Base-by-base conservation (phyloP, 2,888 invertebrate species). In the Molorchus minor region DNA sequence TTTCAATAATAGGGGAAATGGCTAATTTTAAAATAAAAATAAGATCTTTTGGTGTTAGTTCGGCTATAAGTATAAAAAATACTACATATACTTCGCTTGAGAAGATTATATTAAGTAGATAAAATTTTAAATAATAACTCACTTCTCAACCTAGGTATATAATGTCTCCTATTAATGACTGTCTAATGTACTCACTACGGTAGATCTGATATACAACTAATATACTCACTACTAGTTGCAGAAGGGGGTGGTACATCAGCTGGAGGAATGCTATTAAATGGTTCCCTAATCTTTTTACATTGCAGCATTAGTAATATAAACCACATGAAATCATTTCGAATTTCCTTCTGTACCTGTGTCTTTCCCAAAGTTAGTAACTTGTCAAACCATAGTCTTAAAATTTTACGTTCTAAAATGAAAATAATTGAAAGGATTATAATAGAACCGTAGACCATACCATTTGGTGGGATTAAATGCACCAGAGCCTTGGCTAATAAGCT, bases 241-340 rank as follows among this genome's bases (percentile, higher is more conserved):
- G 71, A 2, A 82, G 67, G 1, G n/a, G 79, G 79, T 17, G 69
- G 69, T 33, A 82, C 65, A 13, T 75, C 72, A 12, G 67, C 62
- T 7, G 75, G 74, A 13, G 82, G 82, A 1, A 68, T 41, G 58
- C 65, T 67, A 54, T 76, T 78, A 61, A 82, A 82, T 0, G 81
- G 81, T 47, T 77, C 75, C 3, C 77, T 74, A 7, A 82, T 69
- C 64, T 76, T 77, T 47, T 80, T 80, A 44, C 75, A 78, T 71
- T 82, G 81, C 60, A 82, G 65, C 69, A 82, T 80, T 12, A 82
- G 67, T 13, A 82, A 69, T 51, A 83, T 72, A 52, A 82, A 80
- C 80, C 81, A 80, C 77, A 81, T 81, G 61, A 82, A 82, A 35
- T 82, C 82, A 62, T 82, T 81, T 49, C 82, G 67, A 2, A 74